Evolutionary conservation across 2,113 vertebrate species (phyloP).

Genomic region (Scomber colias): DNA sequence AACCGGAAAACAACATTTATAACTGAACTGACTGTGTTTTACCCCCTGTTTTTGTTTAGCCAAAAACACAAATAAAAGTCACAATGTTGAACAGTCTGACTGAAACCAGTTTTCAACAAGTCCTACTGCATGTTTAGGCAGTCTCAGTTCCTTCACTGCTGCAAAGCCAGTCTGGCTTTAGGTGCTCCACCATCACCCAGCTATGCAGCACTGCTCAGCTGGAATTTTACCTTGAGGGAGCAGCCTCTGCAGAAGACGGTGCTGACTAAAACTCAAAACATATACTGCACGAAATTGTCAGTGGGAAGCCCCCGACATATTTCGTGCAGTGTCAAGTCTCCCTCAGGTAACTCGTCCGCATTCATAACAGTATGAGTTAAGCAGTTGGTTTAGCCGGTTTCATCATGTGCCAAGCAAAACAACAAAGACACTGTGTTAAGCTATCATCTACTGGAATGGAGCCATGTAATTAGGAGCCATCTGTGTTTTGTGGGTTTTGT

Average conservation of each 20-base stretch:
- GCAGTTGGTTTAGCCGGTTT: not conserved
- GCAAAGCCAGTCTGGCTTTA: slow-evolving; percentile 36
- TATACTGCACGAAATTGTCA: not conserved
- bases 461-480: not conserved
- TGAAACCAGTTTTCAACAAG: not conserved
- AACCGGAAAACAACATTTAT: not conserved
- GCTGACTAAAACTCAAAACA: slow-evolving; percentile 3
- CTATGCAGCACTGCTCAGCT: slow-evolving; percentile 31
- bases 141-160: slow-evolving; percentile 2
- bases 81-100: too few species aligned
- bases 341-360: not conserved
- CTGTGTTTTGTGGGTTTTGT: slow-evolving; percentile 13
- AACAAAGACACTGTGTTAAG: slow-evolving; percentile 20
- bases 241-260: slow-evolving; percentile 34
- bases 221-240: slow-evolving; percentile 65
- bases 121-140: slow-evolving; percentile 32
- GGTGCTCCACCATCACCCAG: slow-evolving; percentile 35
- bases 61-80: not conserved
- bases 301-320: slow-evolving; percentile 29
- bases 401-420: slow-evolving; percentile 1
- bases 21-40: not conserved
- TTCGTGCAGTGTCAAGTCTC: slow-evolving; percentile 16
- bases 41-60: not conserved
- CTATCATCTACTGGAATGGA: slow-evolving; percentile 4
- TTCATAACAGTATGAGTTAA: not conserved